Base-by-base conservation (phyloP, 1,140 invertebrate species). In the Eupristina koningsbergeri region DNA sequence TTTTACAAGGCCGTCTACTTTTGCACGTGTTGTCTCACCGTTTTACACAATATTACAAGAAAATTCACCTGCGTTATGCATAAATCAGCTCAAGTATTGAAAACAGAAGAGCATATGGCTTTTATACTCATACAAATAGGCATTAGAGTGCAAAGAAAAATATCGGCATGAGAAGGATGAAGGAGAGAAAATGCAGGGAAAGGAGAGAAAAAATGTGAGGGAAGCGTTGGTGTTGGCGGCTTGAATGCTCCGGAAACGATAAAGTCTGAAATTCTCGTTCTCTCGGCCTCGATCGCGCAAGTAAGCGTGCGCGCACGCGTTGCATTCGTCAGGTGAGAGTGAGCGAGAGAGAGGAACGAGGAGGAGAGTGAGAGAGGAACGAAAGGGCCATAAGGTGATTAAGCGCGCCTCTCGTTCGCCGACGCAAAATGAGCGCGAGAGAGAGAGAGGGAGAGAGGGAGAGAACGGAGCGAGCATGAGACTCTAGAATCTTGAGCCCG, bases 331-430 rank as follows among this genome's bases (percentile, higher is more conserved):
- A 78, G 75, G 63, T 58, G 81, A 78, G 81, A 77, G 75, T 50
- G 80, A 31, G 71, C 26, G 8, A 73, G 5, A 31, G 45, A 47
- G 73, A 31, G 41, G 19, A 74, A 36, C 50, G 34, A 45, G 47
- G 22, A 19, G 1, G 81, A 63, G 69, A 31, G 45, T 64, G 61
- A 63, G 67, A 71, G 82, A 76, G 58, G 81, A 80, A 84, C 0
- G 86, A 83, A 86, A 15, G 84, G 87, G 71, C 85, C 86, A 87
- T 86, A 87, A 88, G 88, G 87, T 90, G 90, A 91, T 91, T 91
- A 91, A 91, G 88, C 88, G 88, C 83, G 86, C 86, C 84, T 76
- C 87, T 86, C 36, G 50, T 83, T 86, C 53, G 85, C 86, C 79
- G 86, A 71, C 61, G 81, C 76, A 71, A 26, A 80, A 58, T 45